A percentile compares a stretch with the other conserved stretches of the same genome.
phyloP scores from a whole-genome alignment of 2,888 invertebrate genomes.

The Dicyrtomina minuta region DNA sequence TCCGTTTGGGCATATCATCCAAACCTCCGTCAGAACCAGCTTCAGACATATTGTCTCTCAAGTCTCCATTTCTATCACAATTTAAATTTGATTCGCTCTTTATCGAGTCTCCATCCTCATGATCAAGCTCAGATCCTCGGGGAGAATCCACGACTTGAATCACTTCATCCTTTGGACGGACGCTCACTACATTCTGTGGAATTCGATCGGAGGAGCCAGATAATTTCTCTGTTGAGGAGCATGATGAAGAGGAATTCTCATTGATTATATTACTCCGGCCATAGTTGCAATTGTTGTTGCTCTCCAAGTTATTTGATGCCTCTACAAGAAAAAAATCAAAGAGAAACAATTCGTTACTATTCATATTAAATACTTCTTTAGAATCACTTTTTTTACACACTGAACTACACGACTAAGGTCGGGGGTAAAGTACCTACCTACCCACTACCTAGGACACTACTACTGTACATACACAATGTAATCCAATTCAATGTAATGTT shows the following conservation, averaged over 20 bases:
- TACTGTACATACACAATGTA: too few relatives aligned
- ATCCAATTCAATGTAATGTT: too few relatives aligned
- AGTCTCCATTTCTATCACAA: slow-evolving; percentile 36
- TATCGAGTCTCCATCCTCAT: slow-evolving; percentile 29
- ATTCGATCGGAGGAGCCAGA: neutral
- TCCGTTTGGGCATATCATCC: slow-evolving; percentile 69
- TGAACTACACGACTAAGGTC: too few relatives aligned
- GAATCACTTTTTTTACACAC: too few relatives aligned
- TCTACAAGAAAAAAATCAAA: too few relatives aligned
- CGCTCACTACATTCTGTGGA: neutral
- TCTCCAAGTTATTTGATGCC: slow-evolving; percentile 14
- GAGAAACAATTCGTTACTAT: too few relatives aligned
- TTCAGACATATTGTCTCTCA: slow-evolving; percentile 46
- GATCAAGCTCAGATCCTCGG: slow-evolving; percentile 2
- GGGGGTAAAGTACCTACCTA: too few relatives aligned
- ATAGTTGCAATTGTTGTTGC: slow-evolving; percentile 9
- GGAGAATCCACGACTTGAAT: slow-evolving; percentile 33
- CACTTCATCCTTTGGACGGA: slow-evolving; percentile 19
- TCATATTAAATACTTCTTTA: too few relatives aligned
- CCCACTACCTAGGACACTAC: too few relatives aligned
- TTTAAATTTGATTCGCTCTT: slow-evolving; percentile 35
- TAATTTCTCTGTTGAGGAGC: slow-evolving; percentile 27
- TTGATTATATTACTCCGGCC: slow-evolving; percentile 17
- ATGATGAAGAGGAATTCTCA: slow-evolving; percentile 31
- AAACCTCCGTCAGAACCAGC: slow-evolving; percentile 41